A percentile compares a stretch with the other conserved stretches of the same genome.
phyloP scores from a whole-genome alignment of 2,888 invertebrate species.

The Psococerastis gibbosa region DNA sequence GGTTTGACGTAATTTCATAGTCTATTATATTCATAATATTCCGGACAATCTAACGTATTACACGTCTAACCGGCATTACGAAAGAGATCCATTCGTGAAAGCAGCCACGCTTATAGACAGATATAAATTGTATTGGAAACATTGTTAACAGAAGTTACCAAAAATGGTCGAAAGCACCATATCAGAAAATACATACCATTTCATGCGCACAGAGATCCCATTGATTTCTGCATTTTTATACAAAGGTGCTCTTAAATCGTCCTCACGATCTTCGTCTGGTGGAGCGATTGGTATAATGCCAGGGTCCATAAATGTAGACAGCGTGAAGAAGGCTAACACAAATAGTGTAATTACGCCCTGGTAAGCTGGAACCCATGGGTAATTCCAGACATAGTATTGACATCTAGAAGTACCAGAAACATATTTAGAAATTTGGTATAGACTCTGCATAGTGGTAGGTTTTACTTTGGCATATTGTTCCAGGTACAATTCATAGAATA shows the following conservation, averaged over 20 bases:
- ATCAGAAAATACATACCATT: constrained; percentile 95
- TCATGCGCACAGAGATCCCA: constrained; percentile 97
- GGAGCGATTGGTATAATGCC: constrained; percentile 96
- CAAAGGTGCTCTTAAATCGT: constrained; percentile 89
- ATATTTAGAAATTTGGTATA: neutral
- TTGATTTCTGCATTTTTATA: constrained; percentile 97
- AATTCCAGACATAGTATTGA: constrained; percentile 60
- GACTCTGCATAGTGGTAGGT: no score
- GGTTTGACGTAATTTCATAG: no score
- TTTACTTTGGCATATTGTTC: no score
- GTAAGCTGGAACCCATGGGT: constrained; percentile 80
- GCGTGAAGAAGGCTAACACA: constrained; percentile 93
- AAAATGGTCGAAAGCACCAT: no score
- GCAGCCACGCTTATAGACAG: no score
- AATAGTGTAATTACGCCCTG: constrained; percentile 93
- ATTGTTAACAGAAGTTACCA: no score
- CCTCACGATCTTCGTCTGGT: constrained; percentile 92
- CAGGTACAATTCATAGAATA: no score
- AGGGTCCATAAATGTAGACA: constrained; percentile 99
- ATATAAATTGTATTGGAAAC: no score
- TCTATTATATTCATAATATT: no score
- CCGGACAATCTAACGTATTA: no score
- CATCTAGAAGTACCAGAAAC: constrained; percentile 42
- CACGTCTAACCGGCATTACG: no score
- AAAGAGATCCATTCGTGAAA: no score